Evolutionary conservation across 1,140 invertebrate species (phyloP), one percentile per base, ranked within the genome.

Genomic region (Anoplophora glabripennis): DNA sequence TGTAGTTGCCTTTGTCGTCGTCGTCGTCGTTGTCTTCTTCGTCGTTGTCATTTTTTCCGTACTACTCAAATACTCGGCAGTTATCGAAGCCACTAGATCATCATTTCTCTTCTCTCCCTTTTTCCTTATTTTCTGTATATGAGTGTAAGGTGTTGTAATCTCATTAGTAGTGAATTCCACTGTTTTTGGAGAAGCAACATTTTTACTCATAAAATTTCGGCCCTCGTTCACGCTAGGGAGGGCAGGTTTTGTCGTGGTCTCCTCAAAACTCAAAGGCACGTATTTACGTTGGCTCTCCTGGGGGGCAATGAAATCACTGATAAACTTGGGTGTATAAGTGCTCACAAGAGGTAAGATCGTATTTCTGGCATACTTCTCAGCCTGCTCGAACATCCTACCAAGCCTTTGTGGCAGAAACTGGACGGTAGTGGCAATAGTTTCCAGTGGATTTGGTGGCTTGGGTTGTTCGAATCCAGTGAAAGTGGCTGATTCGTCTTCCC

Each of bases 401-500:
- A 92, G 70, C 28, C 87, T 80, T 54, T 89, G 85, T 0, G 89
- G 89, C 17, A 92, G 75, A 64, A 90, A 84, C 68, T 92, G 90
- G 7, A 92, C 86, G 0, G 87, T 89, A n/a, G 73, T 71, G 1
- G 69, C 56, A 84, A 87, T 49, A 76, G 76, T 44, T 76, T 72
- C 67, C 12, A 73, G 21, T 1, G 69, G 68, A 49, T 67, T 67
- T 8, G 42, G n/a, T 1, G n/a, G 9, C 11, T 37, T 18, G 0
- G 14, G 12, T 9, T 18, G 34, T 2, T 35, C 42, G 41, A 53
- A 57, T 9, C 36, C 42, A 12, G 54, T 58, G n/a, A 65, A 33
- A 9, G 49, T 14, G 41, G 61, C 66, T 4, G 61, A 55, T 17
- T 70, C 69, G 44, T 72, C 72, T 18, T 72, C 52, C 0, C 72